A percentile compares a stretch with the other conserved stretches of the same genome.
Conservation (phyloP, 2,888 invertebrate genomes). For the Nebria salina region DNA sequence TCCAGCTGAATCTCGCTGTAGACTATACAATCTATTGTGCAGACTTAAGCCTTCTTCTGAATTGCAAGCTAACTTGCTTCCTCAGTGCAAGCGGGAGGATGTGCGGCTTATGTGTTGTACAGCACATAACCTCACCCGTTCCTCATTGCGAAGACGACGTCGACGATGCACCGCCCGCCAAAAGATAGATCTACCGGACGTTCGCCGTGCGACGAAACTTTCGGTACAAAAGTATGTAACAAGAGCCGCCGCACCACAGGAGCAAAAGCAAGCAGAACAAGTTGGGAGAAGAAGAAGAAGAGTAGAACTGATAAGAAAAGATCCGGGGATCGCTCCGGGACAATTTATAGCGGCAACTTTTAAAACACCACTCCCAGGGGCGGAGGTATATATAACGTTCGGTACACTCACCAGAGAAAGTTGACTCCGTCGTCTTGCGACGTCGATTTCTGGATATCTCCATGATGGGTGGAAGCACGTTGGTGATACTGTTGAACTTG, state of each 20-base stretch:
- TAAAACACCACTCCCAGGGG: constrained; percentile 62
- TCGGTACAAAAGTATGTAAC: not conserved
- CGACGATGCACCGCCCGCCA: not conserved
- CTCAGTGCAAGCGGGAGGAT: too few relatives aligned
- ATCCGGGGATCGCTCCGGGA: constrained; percentile 64
- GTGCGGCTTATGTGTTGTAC: too few relatives aligned
- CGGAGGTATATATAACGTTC: constrained; percentile 60
- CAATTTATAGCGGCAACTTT: constrained; percentile 65
- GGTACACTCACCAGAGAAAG: constrained; percentile 57
- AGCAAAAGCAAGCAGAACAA: not conserved
- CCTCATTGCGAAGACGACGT: too few relatives aligned
- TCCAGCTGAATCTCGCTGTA: not conserved
- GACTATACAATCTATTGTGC: not conserved
- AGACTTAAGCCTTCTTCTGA: not conserved
- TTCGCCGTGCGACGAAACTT: constrained; percentile 6
- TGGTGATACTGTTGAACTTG: not conserved
- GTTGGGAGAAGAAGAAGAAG: constrained; percentile 37
- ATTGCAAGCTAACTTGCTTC: not conserved
- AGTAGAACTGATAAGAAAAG: constrained; percentile 61
- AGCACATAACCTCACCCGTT: too few relatives aligned
- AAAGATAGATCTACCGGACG: constrained; percentile 1
- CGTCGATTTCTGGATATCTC: not conserved
- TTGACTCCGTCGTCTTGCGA: not conserved
- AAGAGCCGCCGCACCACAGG: constrained; percentile 8
- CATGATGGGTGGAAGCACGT: not conserved